A percentile compares a stretch with the other conserved stretches of the same genome.
Evolutionary conservation across 2,113 vertebrate genomes (phyloP).

Genomic region (Emydura subglobosa): DNA sequence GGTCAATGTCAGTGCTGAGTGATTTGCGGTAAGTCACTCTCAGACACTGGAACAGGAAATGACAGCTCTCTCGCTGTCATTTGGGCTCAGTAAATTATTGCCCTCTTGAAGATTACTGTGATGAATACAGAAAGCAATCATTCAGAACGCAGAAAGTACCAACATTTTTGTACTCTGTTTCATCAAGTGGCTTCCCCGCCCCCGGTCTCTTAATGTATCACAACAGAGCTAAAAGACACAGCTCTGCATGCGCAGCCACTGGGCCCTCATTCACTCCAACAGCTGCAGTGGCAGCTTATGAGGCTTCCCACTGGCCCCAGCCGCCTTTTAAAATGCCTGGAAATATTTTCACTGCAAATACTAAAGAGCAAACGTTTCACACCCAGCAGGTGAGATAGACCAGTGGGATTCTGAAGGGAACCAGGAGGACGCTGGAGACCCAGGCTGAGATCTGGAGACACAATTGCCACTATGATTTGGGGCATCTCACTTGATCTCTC

Average conservation of each 20-base stretch:
- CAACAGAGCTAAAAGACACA: neutral
- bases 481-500: neutral
- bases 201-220: neutral
- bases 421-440: neutral
- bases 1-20: neutral
- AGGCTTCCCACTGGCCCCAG: neutral
- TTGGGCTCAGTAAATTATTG: neutral
- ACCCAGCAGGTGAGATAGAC: neutral
- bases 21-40: neutral
- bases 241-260: neutral
- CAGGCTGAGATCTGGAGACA: neutral
- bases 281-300: neutral
- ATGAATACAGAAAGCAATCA: neutral
- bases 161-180: neutral
- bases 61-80: neutral
- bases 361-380: neutral
- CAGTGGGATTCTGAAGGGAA: too few species aligned
- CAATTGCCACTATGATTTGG: neutral
- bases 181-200: neutral
- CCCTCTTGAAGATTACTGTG: neutral
- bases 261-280: neutral
- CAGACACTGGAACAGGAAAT: neutral
- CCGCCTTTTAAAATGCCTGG: neutral
- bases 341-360: neutral
- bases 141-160: neutral